phyloP scores from a whole-genome alignment of 2,888 invertebrate genomes.

The Liopterus haemorrhoidalis region DNA sequence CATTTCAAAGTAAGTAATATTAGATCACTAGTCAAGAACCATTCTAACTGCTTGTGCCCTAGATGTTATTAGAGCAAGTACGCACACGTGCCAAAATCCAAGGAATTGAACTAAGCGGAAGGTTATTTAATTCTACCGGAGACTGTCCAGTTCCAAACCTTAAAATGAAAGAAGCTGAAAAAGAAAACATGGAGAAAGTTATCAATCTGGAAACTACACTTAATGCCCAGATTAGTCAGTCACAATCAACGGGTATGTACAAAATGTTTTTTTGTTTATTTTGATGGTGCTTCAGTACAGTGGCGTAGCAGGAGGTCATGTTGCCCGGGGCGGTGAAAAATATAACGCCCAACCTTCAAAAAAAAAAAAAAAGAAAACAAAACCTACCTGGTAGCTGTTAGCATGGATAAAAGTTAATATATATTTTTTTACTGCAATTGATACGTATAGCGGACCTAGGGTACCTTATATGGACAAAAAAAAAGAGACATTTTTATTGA shows the following conservation, averaged over 20 bases:
- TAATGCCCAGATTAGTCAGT: constrained; percentile 38
- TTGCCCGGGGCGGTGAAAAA: too few species aligned
- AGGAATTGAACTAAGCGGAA: constrained; percentile 61
- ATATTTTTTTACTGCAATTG: too few species aligned
- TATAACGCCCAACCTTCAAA: too few species aligned
- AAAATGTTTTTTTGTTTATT: too few species aligned
- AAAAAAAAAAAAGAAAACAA: too few species aligned
- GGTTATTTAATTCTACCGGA: constrained; percentile 40
- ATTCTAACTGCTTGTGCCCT: constrained; percentile 21
- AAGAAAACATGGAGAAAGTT: constrained; percentile 43
- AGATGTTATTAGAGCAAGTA: constrained; percentile 68
- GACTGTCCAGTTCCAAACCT: constrained; percentile 31
- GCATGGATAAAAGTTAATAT: too few species aligned
- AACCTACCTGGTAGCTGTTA: too few species aligned
- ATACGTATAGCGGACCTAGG: too few species aligned
- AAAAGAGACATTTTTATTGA: too few species aligned
- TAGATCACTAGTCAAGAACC: constrained; percentile 53
- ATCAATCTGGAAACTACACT: constrained; percentile 43
- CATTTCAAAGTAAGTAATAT: constrained; percentile 60
- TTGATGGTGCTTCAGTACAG: too few species aligned
- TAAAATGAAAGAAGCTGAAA: constrained; percentile 41
- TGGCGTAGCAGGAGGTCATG: too few species aligned
- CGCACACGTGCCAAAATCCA: constrained; percentile 67
- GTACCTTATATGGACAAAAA: too few species aligned
- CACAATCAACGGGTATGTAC: constrained; percentile 33